A percentile compares a stretch with the other conserved stretches of the same genome.
Evolutionary conservation across 53 echinoderm and acorn worm species (phyloP).

Genomic region (Holothuria leucospilota): DNA sequence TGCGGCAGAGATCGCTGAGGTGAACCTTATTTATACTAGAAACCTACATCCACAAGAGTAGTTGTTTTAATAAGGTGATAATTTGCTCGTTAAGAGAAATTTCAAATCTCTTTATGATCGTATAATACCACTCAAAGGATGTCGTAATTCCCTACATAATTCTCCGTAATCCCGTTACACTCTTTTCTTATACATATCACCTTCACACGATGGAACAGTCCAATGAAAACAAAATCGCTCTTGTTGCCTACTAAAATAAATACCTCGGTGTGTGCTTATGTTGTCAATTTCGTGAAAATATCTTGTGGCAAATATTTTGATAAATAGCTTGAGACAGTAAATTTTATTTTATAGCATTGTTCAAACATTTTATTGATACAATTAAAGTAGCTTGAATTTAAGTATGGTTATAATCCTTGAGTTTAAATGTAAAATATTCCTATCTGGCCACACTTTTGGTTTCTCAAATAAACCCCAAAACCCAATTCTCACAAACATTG

Average conservation of each 20-base stretch:
- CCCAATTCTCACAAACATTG: conserved; percentile 43
- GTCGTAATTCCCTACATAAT: conserved; percentile 45
- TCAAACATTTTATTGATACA: too few relatives aligned
- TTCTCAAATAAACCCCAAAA: conserved; percentile 40
- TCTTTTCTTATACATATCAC: conserved; percentile 21
- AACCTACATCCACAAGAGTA: conserved; percentile 34
- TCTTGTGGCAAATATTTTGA: too few relatives aligned
- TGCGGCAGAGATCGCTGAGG: background rate
- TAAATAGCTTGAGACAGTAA: too few relatives aligned
- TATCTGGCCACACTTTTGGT: conserved; percentile 31
- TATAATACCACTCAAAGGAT: conserved; percentile 39
- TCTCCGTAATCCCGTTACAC: conserved; percentile 30
- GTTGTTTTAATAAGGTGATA: conserved; percentile 47
- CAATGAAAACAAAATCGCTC: conserved; percentile 39
- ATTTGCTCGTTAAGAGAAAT: conserved; percentile 40
- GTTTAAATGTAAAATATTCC: background rate
- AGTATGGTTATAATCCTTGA: too few relatives aligned
- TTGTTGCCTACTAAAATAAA: conserved; percentile 17
- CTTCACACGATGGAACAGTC: conserved; percentile 38
- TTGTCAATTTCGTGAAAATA: too few relatives aligned
- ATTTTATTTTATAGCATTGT: too few relatives aligned
- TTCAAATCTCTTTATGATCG: conserved; percentile 45
- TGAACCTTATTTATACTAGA: conserved; percentile 31
- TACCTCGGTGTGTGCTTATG: too few relatives aligned
- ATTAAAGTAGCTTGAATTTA: too few relatives aligned